These are phyloP conservation scores for Iphiclides podalirius DNA, from an alignment of 2,888 invertebrate genomes.

Conservation along the genomic window DNA sequence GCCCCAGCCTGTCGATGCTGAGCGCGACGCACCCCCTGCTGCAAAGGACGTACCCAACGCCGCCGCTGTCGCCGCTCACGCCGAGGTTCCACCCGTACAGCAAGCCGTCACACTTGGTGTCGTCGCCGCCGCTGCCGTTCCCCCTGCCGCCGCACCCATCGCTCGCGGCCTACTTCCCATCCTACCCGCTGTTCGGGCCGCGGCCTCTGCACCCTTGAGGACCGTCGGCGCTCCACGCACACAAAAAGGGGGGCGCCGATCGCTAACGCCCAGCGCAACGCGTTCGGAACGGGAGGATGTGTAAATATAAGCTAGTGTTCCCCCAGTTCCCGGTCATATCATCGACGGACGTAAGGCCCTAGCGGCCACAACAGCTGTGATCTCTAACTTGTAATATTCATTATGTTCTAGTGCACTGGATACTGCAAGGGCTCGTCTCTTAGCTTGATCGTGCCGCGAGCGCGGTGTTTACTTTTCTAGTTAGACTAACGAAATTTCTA, in stretches of 20 bases:
- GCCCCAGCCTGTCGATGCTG: constrained; percentile 84
- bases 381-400: constrained; percentile 74
- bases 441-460: constrained; percentile 50
- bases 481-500: constrained; percentile 75
- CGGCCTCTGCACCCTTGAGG: constrained; percentile 85
- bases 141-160: constrained; percentile 87
- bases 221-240: constrained; percentile 87
- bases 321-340: constrained; percentile 71
- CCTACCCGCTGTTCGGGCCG: constrained; percentile 92
- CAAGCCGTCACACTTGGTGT: constrained; percentile 88
- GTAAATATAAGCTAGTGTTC: constrained; percentile 68
- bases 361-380: constrained; percentile 72
- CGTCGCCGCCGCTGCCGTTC: constrained; percentile 84
- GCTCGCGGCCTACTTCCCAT: constrained; percentile 91
- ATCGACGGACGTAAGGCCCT: constrained; percentile 61
- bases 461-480: constrained; percentile 65
- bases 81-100: constrained; percentile 93
- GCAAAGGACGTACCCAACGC: constrained; percentile 93
- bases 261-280: constrained; percentile 74
- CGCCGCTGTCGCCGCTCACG: constrained; percentile 91
- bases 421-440: constrained; percentile 39
- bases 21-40: constrained; percentile 88
- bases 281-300: constrained; percentile 64
- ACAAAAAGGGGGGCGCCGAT: constrained; percentile 79
- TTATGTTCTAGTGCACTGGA: constrained; percentile 68